Base-by-base conservation (phyloP, 1,140 invertebrate genomes). In the Spodoptera frugiperda region DNA sequence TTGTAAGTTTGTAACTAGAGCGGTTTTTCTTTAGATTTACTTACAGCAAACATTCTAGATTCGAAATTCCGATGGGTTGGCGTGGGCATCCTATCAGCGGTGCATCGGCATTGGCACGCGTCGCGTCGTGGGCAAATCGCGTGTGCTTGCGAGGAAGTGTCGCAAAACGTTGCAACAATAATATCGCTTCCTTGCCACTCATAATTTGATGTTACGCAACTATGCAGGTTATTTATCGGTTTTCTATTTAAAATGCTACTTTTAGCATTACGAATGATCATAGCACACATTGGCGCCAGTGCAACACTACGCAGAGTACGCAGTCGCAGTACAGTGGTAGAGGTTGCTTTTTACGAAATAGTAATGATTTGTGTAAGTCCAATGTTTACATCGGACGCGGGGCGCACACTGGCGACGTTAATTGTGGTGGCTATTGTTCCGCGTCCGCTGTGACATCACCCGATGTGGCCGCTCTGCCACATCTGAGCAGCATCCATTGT, bases 391-490 rank as follows among this genome's bases (percentile, higher is more conserved):
- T 63, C 59, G n/a, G 59, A 63, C 44, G 59, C 33, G 59, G 30
- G 33, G 59, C 25, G 55, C 59, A 63, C 30, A 63, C 33, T 44
- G 33, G 57, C 59, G 63, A 79, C 59, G 71, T 77, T 87, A 87
- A 87, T 87, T 85, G 82, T 81, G 49, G 57, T 63, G 79, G 57
- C 78, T 81, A 85, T 87, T 87, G 84, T 87, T 84, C 83, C 73
- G 68, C 86, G 78, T 86, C 83, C 85, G 85, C 80, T 76, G 82
- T 88, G 86, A 88, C 86, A 82, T 88, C 86, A 88, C 33, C 72
- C 73, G 48, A 75, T 78, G 78, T 71, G 77, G 63, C 73, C 11
- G 57, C 11, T 79, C 74, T 73, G 80, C 72, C 68, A 61, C 77
- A 70, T 77, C 78, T 82, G 81, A 78, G 78, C 82, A 76, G 77